Evolutionary conservation across 2,797 vertebrate genomes (phyloP), one percentile per base, ranked within the genome.

Genomic region (Enteromius treurensis): DNA sequence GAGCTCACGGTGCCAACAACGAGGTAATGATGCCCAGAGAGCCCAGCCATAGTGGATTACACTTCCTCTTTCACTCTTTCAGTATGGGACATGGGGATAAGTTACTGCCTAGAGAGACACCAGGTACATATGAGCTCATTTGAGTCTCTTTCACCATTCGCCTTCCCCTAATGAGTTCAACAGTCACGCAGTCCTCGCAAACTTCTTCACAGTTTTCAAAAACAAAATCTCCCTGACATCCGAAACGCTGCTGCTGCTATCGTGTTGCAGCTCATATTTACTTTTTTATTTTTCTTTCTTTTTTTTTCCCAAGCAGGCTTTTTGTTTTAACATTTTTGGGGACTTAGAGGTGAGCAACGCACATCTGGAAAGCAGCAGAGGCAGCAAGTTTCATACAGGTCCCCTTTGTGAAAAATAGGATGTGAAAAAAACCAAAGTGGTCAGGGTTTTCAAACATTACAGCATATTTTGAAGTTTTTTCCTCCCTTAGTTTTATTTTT

Each of bases 391-490:
- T 91, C 90, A 89, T 94, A 93, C 92, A 94, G 92, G 93, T 94
- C 93, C 90, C 92, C 92, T 94, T 94, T 94, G 91, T 93, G 88
- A 92, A 94, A 94, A 92, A 92, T 92, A 92, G 91, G 90, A 93
- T 89, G 86, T 89, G 89, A 85, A 90, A 88, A 88, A 86, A 85
- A 75, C 68, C 67, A 89, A 90, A 92, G 91, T 88, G 88, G 78
- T 90, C 91, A 90, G 88, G 87, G 86, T 91, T 94, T 94, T 94
- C 90, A 92, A 94, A 92, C 92, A 93, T 94, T 92, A 93, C 90
- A 88, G 92, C 91, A 92, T 94, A 94, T 95, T 95, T 94, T 94
- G 91, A 94, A 92, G 92, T 93, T 92, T 91, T 93, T 92, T 93
- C 91, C 90, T 91, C 73, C 49, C 85, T 89, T 85, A 74, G 80